These are phyloP conservation scores for Tanypteryx hageni DNA, from an alignment of 2,888 invertebrate genomes.

Conservation along the genomic window DNA sequence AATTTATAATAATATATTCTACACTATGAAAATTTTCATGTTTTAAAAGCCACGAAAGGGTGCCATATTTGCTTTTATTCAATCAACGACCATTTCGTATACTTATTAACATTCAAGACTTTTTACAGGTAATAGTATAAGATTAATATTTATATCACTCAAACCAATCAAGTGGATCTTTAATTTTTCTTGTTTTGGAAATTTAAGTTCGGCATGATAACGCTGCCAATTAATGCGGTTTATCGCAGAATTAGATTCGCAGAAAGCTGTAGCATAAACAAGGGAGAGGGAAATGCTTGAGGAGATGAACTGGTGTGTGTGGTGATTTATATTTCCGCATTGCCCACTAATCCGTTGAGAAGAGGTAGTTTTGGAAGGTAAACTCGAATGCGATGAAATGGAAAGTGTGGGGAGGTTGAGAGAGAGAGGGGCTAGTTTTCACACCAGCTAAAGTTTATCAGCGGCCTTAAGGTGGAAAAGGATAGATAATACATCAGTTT, in stretches of 20 bases:
- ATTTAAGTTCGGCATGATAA: neutral
- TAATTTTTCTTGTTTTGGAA: neutral
- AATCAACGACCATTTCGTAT: too few species aligned
- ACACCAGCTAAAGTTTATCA: neutral
- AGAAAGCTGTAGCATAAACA: neutral
- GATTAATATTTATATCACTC: neutral
- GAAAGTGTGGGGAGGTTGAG: neutral
- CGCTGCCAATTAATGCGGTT: neutral
- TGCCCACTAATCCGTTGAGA: slow-evolving; percentile 27
- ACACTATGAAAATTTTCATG: too few species aligned
- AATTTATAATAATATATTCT: too few species aligned
- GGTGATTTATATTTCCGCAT: slow-evolving; percentile 34
- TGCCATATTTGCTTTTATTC: too few species aligned
- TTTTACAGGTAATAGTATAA: too few species aligned
- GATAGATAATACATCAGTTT: too few species aligned
- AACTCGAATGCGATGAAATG: neutral
- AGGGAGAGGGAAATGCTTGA: neutral
- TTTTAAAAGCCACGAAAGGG: too few species aligned
- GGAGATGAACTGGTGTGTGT: slow-evolving; percentile 3
- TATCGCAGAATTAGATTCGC: neutral
- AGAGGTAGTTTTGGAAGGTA: neutral
- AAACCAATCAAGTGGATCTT: neutral
- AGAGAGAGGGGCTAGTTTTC: neutral
- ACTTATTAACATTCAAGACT: too few species aligned
- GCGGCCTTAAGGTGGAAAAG: neutral